Percentiles rank a stretch among this genome's conserved stretches.
Conservation (phyloP, 2,113 vertebrate genomes). For the Lanius collurio region DNA sequence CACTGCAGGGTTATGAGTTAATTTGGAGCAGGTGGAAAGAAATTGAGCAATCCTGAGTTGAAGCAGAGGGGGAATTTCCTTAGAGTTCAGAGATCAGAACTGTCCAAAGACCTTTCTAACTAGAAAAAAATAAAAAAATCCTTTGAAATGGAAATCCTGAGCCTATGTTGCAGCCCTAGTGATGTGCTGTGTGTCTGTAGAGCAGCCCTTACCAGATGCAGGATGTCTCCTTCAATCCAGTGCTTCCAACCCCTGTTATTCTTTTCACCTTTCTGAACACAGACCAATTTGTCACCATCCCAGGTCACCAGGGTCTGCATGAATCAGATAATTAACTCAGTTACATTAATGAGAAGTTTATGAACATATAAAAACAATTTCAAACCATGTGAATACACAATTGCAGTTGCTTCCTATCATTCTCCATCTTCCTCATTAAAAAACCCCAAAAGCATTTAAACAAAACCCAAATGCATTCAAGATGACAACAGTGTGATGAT, state of each 20-base stretch:
- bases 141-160: not conserved
- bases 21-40: not conserved
- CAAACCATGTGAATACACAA: not conserved
- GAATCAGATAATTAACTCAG: conserved; percentile 19
- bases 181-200: not conserved
- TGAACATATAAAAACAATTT: not conserved
- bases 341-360: not conserved
- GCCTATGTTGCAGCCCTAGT: not conserved
- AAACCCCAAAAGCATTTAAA: not conserved
- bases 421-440: not conserved
- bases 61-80: not conserved
- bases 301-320: conserved; percentile 85
- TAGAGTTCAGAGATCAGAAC: not conserved
- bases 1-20: not conserved
- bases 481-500: not conserved
- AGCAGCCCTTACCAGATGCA: conserved; percentile 84
- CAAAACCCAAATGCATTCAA: not conserved
- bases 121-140: not conserved
- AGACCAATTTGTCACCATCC: conserved; percentile 90
- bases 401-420: not conserved
- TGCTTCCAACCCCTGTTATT: conserved; percentile 93
- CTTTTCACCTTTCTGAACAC: conserved; percentile 94
- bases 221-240: conserved; percentile 90
- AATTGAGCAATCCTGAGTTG: not conserved
- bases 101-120: not conserved